These are phyloP conservation scores for Bombus impatiens DNA, from an alignment of 1,140 invertebrate genomes.

Conservation along the genomic window DNA sequence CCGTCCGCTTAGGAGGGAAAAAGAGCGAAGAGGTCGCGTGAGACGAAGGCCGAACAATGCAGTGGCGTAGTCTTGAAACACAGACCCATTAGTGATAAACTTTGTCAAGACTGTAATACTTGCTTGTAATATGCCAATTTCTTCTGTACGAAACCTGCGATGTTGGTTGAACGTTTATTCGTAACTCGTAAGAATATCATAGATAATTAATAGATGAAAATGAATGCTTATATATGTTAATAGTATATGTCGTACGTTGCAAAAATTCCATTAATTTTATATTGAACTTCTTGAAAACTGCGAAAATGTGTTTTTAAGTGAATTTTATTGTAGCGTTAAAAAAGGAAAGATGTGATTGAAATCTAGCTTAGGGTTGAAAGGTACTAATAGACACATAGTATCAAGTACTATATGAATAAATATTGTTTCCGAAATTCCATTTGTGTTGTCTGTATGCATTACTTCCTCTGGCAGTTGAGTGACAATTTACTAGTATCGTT, in stretches of 20 bases:
- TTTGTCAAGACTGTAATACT: neutral
- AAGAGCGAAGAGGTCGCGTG: slow-evolving; percentile 8
- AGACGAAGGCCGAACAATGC: slow-evolving; percentile 36
- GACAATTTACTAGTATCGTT: neutral
- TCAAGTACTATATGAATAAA: neutral
- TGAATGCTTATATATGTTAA: neutral
- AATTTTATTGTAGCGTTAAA: neutral
- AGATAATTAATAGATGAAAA: neutral
- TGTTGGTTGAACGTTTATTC: neutral
- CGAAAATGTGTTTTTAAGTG: neutral
- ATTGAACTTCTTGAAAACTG: neutral
- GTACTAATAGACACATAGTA: neutral
- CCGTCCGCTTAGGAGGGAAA: slow-evolving; percentile 45
- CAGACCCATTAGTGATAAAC: neutral
- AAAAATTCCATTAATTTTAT: neutral
- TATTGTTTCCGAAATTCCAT: neutral
- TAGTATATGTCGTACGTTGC: neutral
- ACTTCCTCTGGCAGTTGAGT: neutral
- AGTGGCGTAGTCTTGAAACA: slow-evolving; percentile 27
- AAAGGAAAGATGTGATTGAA: neutral
- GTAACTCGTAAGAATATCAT: neutral
- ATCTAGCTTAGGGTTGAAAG: neutral
- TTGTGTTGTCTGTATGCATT: neutral
- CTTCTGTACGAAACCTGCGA: neutral
- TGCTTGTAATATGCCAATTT: neutral